Base-by-base conservation (phyloP, 2,888 invertebrate genomes). In the Congeria kusceri region DNA sequence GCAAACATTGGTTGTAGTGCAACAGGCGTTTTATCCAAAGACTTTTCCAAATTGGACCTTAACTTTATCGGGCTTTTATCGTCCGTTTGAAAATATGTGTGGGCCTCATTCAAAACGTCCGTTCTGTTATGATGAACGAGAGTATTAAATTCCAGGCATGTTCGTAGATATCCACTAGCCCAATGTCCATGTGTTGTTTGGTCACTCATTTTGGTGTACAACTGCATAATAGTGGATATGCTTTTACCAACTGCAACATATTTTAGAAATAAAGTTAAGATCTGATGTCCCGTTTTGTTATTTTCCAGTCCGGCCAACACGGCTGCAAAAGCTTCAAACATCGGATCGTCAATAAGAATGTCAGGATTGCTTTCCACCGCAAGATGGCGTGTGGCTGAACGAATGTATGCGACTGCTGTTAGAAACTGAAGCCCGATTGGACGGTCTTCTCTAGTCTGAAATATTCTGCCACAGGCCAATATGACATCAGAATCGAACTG, bases 401-500 rank as follows among this genome's bases (percentile, higher is more conserved):
- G 78, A 11, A 69, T 63, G 44, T 56, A 82, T 15, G 76, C 68
- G 53, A 69, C 57, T 53, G 78, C 69, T 58, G 63, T 18, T 18
- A 76, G 18, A 56, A 66, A 70, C 29, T 63, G 20, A 53, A 79
- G 27, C 3, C 68, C 61, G 62, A 64, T 58, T 4, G 39, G 39
- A 39, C 39, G 39, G 13, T 39, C 39, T 39, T 39, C 63, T 20
- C 18, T 18, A 13, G 25, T 27, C n/a, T 53, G 59, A 7, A 81
- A 4, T 13, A 71, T 47, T 18, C 53, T 46, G 5, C 75, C 75
- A 46, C 57, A 59, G 2, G 15, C 29, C 3, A 65, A 27, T 32
- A 58, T 49, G n/a, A 32, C 29, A 28, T 66, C 58, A 32, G 53
- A 23, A 25, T 53, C 25, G 20, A 39, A 29, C 15, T 61, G 27